Conservation (phyloP, 2,888 invertebrate genomes). For the Petrophora chlorosata region DNA sequence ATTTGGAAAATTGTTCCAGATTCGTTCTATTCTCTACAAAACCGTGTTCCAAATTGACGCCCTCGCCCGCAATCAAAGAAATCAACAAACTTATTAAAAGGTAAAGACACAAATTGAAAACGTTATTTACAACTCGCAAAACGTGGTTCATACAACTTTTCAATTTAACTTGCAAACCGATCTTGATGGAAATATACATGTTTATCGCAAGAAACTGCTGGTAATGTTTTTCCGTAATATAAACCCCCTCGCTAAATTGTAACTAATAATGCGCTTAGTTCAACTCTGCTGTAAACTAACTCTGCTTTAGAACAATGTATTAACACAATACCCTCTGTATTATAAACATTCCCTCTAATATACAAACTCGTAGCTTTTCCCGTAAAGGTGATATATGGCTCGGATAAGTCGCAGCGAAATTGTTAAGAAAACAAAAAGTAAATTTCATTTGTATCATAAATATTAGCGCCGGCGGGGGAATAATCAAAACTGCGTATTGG, state of each 20-base stretch:
- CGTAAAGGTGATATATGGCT: constrained; percentile 13
- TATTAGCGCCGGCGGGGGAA: constrained; percentile 35
- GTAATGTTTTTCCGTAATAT: not conserved
- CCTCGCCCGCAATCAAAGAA: constrained; percentile 19
- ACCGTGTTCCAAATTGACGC: constrained; percentile 20
- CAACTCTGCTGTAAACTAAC: constrained; percentile 16
- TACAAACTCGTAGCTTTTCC: constrained; percentile 18
- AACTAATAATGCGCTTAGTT: constrained; percentile 18
- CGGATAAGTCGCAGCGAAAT: constrained; percentile 29
- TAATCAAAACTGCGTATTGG: constrained; percentile 53
- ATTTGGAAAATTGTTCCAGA: constrained; percentile 42
- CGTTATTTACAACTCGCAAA: constrained; percentile 8
- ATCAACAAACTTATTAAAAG: constrained; percentile 13
- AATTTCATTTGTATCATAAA: constrained; percentile 44
- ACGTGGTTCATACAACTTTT: not conserved
- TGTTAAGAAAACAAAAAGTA: constrained; percentile 40
- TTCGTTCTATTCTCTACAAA: constrained; percentile 24
- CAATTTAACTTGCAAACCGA: constrained; percentile 4
- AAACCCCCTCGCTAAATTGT: constrained; percentile 4
- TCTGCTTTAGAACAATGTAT: constrained; percentile 14
- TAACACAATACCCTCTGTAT: constrained; percentile 26
- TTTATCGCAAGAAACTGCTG: not conserved
- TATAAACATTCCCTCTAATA: constrained; percentile 16
- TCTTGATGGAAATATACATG: not conserved
- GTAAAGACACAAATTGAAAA: constrained; percentile 9